Percentiles rank a stretch among this genome's conserved stretches.
phyloP scores from a whole-genome alignment of 2,113 vertebrate genomes.

The Excalfactoria chinensis region DNA sequence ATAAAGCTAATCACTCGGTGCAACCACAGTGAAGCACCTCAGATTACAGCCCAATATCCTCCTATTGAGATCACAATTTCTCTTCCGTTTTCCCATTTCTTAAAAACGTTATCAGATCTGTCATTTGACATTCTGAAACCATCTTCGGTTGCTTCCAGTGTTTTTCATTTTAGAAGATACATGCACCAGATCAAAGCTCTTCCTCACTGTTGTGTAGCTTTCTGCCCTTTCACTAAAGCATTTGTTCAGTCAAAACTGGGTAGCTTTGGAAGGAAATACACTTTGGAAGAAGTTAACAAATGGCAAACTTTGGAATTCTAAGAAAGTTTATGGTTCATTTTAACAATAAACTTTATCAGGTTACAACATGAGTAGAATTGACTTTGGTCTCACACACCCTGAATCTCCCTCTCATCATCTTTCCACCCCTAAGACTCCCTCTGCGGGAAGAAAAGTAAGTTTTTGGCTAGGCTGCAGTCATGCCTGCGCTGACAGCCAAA shows the following conservation, averaged over 20 bases:
- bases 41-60: neutral
- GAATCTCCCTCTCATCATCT: neutral
- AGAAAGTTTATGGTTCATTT: constrained; percentile 12
- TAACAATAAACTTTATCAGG: constrained; percentile 19
- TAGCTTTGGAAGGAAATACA: neutral
- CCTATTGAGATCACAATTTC: neutral
- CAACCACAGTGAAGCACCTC: neutral
- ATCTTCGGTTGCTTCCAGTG: neutral
- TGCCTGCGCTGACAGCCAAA: neutral
- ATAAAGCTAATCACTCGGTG: neutral
- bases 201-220: neutral
- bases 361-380: neutral
- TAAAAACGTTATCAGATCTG: neutral
- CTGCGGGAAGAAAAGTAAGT: neutral
- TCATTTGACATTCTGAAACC: neutral
- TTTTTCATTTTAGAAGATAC: neutral
- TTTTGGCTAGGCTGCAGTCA: neutral
- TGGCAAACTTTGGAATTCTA: neutral
- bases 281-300: neutral
- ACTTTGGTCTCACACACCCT: neutral
- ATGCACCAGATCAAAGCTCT: neutral
- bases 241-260: neutral
- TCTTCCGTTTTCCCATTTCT: neutral
- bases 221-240: neutral
- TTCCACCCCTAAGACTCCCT: neutral